Evolutionary conservation across 2,113 vertebrate species (phyloP).

Genomic region (Ivindomyrus marchei): DNA sequence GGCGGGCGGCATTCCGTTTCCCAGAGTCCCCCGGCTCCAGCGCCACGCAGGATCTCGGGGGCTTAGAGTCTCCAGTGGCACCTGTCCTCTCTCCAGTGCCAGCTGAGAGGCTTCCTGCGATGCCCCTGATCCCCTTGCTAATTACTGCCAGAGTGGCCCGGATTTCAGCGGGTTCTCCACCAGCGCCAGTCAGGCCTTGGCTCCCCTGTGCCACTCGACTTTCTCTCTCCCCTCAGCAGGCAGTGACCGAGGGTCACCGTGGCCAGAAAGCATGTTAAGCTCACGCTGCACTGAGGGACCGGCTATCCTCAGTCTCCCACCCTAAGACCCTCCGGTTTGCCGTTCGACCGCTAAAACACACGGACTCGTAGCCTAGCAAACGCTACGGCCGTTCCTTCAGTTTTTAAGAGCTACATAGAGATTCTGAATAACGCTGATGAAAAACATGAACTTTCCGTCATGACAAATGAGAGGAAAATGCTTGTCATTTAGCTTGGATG

Average conservation of each 20-base stretch:
- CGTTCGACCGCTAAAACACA: not conserved
- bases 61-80: conserved; percentile 56
- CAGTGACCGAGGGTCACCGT: not conserved
- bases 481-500: not conserved
- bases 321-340: conserved; percentile 38
- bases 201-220: conserved; percentile 35
- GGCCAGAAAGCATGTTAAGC: not conserved
- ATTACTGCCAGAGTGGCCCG: conserved; percentile 60
- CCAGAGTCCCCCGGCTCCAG: conserved; percentile 43
- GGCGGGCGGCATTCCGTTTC: conserved; percentile 40
- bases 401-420: not conserved
- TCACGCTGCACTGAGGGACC: not conserved
- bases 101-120: conserved; percentile 50
- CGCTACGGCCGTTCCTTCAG: not conserved
- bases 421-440: not conserved
- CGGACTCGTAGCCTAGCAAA: not conserved
- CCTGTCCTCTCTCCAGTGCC: conserved; percentile 63
- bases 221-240: not conserved
- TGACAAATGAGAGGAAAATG: not conserved
- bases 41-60: conserved; percentile 27
- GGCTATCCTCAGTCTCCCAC: not conserved
- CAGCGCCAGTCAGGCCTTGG: conserved; percentile 52
- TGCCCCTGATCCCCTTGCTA: conserved; percentile 55
- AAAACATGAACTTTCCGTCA: not conserved
- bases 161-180: conserved; percentile 55